Evolutionary conservation across 1,140 invertebrate genomes (phyloP), one percentile per base, ranked within the genome.

Genomic region (Drosophila saltans): DNA sequence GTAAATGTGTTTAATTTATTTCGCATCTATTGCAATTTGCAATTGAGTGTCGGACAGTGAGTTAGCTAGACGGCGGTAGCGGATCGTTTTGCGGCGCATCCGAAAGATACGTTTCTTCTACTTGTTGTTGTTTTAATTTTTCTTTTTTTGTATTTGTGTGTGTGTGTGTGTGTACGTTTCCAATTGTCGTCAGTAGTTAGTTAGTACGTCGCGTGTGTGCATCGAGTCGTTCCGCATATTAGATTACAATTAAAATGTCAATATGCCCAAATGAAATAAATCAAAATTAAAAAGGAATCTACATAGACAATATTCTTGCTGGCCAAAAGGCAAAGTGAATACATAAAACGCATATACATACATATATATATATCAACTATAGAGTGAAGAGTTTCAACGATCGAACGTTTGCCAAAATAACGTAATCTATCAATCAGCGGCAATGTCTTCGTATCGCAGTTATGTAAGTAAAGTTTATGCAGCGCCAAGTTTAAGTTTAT

Each of bases 371-470:
- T 7, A 36, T 36, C 3, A 1, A 36, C 33, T 36, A 36, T 36
- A 7, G 2, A 4, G 28, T 39, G 6, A 39, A 39, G 36, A 39
- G 9, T 11, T 11, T 40, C 21, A 10, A 26, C 21, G 24, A 52
- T 26, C 45, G 60, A 69, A 24, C 65, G 48, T 52, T 58, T 72
- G 78, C 69, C 74, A 81, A 85, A 65, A 80, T 62, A 86, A 88
- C 80, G 73, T 71, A 84, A 91, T 73, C 69, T 66, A 7, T 48
- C 33, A 52, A 26, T 52, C 45, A 52, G 8, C 43, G 66, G 59
- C 39, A 78, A 52, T 91, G 90, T 91, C 90, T 72, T 91, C 90
- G 71, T 91, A 91, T 76, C 90, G 90, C 75, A 91, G 86, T 91
- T 91, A 91, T 91, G 90, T 91, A 91, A 91, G 90, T 91, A 78